Percentiles rank a stretch among this genome's conserved stretches.
These are phyloP conservation scores for Aphrocallistes beatrix DNA, from an alignment of 37 sponge, comb jelly and placozoan genomes.

Conservation along the genomic window DNA sequence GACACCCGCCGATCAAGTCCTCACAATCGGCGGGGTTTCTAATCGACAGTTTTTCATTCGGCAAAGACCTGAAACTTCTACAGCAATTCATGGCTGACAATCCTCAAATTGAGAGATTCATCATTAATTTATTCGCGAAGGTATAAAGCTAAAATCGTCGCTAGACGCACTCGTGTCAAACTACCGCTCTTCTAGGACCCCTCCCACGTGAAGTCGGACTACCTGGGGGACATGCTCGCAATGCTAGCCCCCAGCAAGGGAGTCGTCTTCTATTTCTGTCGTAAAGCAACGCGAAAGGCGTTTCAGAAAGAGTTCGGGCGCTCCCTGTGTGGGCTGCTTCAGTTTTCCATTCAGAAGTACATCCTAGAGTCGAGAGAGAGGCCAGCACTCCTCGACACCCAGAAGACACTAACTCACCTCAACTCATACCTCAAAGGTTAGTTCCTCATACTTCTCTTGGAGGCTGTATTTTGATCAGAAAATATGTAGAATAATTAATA, in stretches of 20 bases:
- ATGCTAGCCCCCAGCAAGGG: not conserved
- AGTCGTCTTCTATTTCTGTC: constrained; percentile 8
- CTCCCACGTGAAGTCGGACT: not conserved
- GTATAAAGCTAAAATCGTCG: no score
- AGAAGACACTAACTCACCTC: not conserved
- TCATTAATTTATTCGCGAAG: not conserved
- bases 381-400: not conserved
- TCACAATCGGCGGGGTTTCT: not conserved
- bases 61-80: not conserved
- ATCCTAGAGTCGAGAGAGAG: not conserved
- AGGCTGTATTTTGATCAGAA: no score
- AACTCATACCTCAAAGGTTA: constrained; percentile 12
- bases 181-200: not conserved
- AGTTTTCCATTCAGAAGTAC: not conserved
- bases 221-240: not conserved
- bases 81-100: not conserved
- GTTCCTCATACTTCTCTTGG: not conserved
- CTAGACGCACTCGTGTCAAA: no score
- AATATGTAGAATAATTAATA: no score
- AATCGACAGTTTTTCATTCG: not conserved
- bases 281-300: not conserved
- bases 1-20: not conserved
- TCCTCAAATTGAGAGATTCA: not conserved
- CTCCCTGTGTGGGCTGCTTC: constrained; percentile 4
- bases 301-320: not conserved